Conservation (phyloP, 2,797 vertebrate species). For the Muscicapa striata region DNA sequence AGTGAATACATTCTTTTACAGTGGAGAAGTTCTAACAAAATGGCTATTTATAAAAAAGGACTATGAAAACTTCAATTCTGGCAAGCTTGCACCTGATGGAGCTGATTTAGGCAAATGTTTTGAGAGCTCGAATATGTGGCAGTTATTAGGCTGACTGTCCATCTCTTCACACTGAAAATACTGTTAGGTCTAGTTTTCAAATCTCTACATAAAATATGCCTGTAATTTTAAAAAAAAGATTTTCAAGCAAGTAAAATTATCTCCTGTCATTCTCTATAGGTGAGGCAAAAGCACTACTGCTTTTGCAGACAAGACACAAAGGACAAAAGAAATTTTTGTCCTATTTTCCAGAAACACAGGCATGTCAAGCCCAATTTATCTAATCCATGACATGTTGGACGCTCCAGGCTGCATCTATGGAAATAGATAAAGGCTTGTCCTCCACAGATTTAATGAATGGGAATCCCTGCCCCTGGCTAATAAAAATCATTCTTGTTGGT, state of each 20-base stretch:
- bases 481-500: constrained; percentile 6
- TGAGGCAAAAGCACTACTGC: neutral
- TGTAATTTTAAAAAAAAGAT: neutral
- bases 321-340: constrained; percentile 46
- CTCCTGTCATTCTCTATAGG: neutral
- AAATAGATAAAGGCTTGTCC: constrained; percentile 54
- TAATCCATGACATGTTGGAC: constrained; percentile 10
- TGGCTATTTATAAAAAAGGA: neutral
- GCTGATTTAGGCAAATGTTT: neutral
- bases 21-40: constrained; percentile 21
- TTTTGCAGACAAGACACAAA: constrained; percentile 20
- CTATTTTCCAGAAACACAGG: constrained; percentile 42
- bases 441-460: constrained; percentile 46
- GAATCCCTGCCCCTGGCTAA: constrained; percentile 52
- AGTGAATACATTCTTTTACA: constrained; percentile 13
- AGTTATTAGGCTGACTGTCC: neutral
- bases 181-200: neutral
- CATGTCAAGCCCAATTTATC: constrained; percentile 41
- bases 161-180: neutral
- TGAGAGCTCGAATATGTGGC: neutral
- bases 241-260: neutral
- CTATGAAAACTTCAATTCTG: neutral
- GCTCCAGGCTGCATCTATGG: neutral
- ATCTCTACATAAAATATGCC: neutral
- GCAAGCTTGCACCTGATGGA: neutral